Evolutionary conservation across 2,888 invertebrate genomes (phyloP).

Genomic region (Eudasyphora cyanicolor): DNA sequence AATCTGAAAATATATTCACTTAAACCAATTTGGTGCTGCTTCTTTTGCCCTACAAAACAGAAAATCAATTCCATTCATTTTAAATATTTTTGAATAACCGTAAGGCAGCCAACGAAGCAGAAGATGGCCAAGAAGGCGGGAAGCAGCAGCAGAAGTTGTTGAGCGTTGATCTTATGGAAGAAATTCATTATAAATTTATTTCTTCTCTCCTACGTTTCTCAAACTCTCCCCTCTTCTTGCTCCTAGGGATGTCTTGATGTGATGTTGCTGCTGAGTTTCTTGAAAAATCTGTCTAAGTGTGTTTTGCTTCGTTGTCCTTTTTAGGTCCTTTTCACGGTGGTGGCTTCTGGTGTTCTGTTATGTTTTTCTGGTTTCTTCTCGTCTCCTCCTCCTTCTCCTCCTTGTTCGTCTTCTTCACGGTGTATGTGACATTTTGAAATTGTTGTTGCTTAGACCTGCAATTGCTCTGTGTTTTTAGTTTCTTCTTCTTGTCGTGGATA

Average conservation of each 20-base stretch:
- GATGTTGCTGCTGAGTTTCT: slow-evolving; percentile 26
- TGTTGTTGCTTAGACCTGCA: slow-evolving; percentile 61
- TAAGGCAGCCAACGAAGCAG: slow-evolving; percentile 7
- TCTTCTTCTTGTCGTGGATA: slow-evolving; percentile 15
- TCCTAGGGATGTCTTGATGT: too few species aligned
- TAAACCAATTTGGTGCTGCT: slow-evolving; percentile 37
- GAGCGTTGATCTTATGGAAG: slow-evolving; percentile 7
- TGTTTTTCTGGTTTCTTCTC: not conserved
- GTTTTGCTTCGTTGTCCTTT: slow-evolving; percentile 30
- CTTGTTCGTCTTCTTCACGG: slow-evolving; percentile 45
- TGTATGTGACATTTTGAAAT: slow-evolving; percentile 60
- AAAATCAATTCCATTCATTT: slow-evolving; percentile 36
- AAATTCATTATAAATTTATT: slow-evolving; percentile 62
- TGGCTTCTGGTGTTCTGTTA: not conserved
- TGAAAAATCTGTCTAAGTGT: slow-evolving; percentile 43
- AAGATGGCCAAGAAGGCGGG: too few species aligned
- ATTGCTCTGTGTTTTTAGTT: not conserved
- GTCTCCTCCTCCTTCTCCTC: not conserved
- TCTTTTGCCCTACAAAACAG: not conserved
- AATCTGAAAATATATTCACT: slow-evolving; percentile 6
- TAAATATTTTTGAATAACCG: not conserved
- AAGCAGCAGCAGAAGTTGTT: not conserved
- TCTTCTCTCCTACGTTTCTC: slow-evolving; percentile 12
- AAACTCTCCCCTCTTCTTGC: too few species aligned
- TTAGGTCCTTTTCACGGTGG: not conserved